Percentiles rank a stretch among this genome's conserved stretches.
These are phyloP conservation scores for Gallirallus australis DNA, from an alignment of 2,797 vertebrate species.

Conservation along the genomic window DNA sequence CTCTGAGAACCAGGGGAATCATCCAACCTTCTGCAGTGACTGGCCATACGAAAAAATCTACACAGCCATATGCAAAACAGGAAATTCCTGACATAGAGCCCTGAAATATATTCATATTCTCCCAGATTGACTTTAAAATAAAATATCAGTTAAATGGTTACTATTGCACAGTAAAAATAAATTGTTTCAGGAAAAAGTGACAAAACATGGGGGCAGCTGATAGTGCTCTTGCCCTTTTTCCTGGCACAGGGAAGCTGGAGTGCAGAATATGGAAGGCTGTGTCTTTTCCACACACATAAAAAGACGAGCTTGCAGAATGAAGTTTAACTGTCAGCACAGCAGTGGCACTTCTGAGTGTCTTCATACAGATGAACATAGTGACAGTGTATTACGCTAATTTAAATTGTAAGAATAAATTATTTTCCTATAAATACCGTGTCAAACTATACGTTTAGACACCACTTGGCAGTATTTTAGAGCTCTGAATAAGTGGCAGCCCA, in stretches of 20 bases:
- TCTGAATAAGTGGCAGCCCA: slow-evolving; percentile 21
- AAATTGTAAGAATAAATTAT: slow-evolving; percentile 39
- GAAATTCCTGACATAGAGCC: not conserved
- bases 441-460: slow-evolving; percentile 9
- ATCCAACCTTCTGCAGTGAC: not conserved
- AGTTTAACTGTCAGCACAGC: not conserved
- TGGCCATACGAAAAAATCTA: not conserved
- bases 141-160: not conserved
- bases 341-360: not conserved
- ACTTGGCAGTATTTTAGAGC: slow-evolving; percentile 17
- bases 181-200: not conserved
- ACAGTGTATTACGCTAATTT: not conserved
- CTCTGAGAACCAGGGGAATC: not conserved
- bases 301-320: not conserved
- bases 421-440: slow-evolving; percentile 33
- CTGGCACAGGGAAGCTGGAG: not conserved
- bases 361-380: not conserved
- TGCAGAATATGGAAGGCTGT: not conserved
- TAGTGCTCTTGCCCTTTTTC: not conserved
- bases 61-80: not conserved
- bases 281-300: not conserved
- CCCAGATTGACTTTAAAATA: not conserved
- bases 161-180: not conserved
- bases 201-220: not conserved
- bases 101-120: not conserved